Conservation (phyloP, 2,888 invertebrate species). For the Pristionchus mayeri region DNA sequence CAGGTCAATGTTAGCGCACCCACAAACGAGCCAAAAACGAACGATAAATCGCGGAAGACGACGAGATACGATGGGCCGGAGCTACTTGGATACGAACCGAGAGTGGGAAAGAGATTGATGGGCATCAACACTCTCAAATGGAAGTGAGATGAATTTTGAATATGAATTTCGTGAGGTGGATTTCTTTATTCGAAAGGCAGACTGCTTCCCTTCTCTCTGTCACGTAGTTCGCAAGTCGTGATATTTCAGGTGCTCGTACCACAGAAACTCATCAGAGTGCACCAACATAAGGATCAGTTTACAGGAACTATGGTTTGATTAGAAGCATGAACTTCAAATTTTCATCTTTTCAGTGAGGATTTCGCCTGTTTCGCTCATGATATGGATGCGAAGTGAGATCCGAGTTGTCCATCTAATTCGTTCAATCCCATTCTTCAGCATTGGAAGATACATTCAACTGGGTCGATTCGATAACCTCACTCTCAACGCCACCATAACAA, state of each 20-base stretch:
- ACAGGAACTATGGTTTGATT: no score
- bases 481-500: not conserved
- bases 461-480: not conserved
- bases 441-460: not conserved
- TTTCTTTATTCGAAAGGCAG: no score
- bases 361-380: not conserved
- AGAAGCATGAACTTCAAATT: not conserved
- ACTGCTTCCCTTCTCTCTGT: no score
- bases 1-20: no score
- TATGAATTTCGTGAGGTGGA: no score
- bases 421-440: not conserved
- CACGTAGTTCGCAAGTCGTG: no score
- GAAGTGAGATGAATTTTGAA: not conserved
- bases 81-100: not conserved
- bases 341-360: not conserved
- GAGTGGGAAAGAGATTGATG: not conserved
- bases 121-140: not conserved
- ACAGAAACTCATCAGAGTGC: no score
- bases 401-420: not conserved
- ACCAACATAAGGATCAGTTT: no score
- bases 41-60: no score
- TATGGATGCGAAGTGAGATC: not conserved
- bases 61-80: not conserved
- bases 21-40: no score
- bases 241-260: no score